A percentile compares a stretch with the other conserved stretches of the same genome.
Evolutionary conservation across 1,140 invertebrate species (phyloP).

Genomic region (Melipona quadrifasciata): DNA sequence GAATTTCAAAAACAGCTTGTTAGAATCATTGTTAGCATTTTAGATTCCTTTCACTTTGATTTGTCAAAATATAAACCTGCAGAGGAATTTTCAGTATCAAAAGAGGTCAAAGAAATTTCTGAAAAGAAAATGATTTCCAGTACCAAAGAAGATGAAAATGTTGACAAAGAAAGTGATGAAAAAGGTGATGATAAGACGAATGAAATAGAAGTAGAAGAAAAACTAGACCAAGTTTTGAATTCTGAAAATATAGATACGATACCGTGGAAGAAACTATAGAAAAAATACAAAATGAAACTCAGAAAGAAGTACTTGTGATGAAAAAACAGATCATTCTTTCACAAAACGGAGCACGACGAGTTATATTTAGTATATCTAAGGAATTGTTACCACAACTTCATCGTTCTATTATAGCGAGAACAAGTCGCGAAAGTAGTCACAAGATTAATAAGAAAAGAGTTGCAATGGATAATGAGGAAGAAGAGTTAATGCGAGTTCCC

Average conservation of each 20-base stretch:
- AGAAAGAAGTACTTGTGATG: slow-evolving; percentile 76
- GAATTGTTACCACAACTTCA: slow-evolving; percentile 86
- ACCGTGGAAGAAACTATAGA: slow-evolving; percentile 67
- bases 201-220: slow-evolving; percentile 63
- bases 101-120: background rate
- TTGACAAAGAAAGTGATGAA: slow-evolving; percentile 63
- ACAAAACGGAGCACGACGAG: slow-evolving; percentile 87
- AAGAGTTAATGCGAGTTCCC: slow-evolving; percentile 94
- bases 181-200: slow-evolving; percentile 70
- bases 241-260: slow-evolving; percentile 54
- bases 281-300: slow-evolving; percentile 52
- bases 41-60: slow-evolving; percentile 97
- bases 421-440: slow-evolving; percentile 89
- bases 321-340: slow-evolving; percentile 84
- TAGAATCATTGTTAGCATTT: slow-evolving; percentile 90
- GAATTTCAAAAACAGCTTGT: slow-evolving; percentile 92
- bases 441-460: slow-evolving; percentile 89
- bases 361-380: slow-evolving; percentile 84
- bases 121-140: background rate
- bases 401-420: slow-evolving; percentile 87
- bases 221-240: slow-evolving; percentile 73
- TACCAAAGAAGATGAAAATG: slow-evolving; percentile 68
- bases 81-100: slow-evolving; percentile 59
- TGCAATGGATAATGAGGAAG: slow-evolving; percentile 88
- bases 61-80: slow-evolving; percentile 83